Base-by-base conservation (phyloP, 2,888 invertebrate species). In the Dicyrtomina minuta region DNA sequence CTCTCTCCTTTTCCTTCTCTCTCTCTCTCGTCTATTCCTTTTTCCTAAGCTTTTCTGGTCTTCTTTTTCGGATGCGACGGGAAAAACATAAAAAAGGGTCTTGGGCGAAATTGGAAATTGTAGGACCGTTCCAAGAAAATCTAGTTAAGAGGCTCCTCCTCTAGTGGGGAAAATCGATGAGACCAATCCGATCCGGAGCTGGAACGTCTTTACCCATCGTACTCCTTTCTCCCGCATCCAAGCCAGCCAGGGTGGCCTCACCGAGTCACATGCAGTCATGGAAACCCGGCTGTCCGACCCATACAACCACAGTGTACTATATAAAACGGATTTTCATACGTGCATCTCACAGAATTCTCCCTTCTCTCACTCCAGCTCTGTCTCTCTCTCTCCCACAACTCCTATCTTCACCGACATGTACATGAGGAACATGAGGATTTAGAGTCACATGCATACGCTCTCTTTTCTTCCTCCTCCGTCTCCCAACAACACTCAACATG, bases 81-180 rank as follows among this genome's bases (percentile, higher is more conserved):
- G 78, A 76, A 74, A 77, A 78, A 78, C 78, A 78, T 78, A 78
- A 78, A 78, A 78, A 78, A 77, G 78, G 77, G 78, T 78, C 78
- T 77, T 78, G 78, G 75, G 75, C 76, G 76, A 77, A 78, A 78
- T 78, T 78, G 77, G 77, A 78, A 78, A 78, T 76, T 78, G 78
- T 78, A 78, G 78, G 78, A 66, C 78, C 78, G 72, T 76, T 78
- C 78, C 78, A 75, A 78, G 77, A 78, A 78, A 78, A 78, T 78
- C 78, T 78, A 77, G 78, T 78, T 78, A 78, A 78, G 78, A 78
- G 78, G 76, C 78, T 77, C 78, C 78, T 74, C 78, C 78, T 75
- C 74, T 72, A 66, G 73, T 66, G 70, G 73, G 74, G 75, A 76
- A 78, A 78, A 78, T 78, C 78, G 78, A 78, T 78, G 75, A 75